Conservation (phyloP, 2,888 invertebrate species). For the Siphlonurus alternatus region DNA sequence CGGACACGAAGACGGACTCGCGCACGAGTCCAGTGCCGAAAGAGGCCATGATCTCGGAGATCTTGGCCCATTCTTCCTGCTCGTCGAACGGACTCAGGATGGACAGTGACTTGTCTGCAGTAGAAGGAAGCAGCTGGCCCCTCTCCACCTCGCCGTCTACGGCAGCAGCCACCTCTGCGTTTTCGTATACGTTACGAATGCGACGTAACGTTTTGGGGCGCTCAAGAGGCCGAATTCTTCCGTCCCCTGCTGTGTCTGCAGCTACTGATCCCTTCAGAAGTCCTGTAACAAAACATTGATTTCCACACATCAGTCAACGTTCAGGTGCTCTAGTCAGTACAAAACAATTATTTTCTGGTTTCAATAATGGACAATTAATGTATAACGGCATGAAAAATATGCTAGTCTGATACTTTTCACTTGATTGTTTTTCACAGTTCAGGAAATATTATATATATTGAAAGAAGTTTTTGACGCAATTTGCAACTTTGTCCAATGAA, state of each 20-base stretch:
- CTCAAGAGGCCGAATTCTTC: slow-evolving; percentile 42
- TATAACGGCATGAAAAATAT: no score
- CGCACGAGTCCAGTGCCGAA: slow-evolving; percentile 71
- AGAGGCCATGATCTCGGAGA: slow-evolving; percentile 88
- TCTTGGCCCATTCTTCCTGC: slow-evolving; percentile 91
- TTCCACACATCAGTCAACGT: no score
- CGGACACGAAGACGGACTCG: slow-evolving; percentile 60
- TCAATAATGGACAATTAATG: no score
- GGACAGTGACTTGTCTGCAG: slow-evolving; percentile 33
- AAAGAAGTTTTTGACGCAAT: no score
- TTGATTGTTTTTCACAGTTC: no score
- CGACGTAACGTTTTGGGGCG: slow-evolving; percentile 58
- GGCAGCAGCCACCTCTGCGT: neutral
- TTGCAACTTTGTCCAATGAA: no score
- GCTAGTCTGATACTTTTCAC: no score
- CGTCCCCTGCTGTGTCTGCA: slow-evolving; percentile 9
- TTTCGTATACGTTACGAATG: slow-evolving; percentile 55
- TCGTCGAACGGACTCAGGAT: slow-evolving; percentile 83
- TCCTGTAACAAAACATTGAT: slow-evolving; percentile 37
- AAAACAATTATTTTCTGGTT: no score
- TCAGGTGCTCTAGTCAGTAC: no score
- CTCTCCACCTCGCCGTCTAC: slow-evolving; percentile 10
- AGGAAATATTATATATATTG: no score
- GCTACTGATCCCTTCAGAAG: slow-evolving; percentile 64
- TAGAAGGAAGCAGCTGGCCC: slow-evolving; percentile 29